These are phyloP conservation scores for Drosophila mayri DNA, from an alignment of 1,140 invertebrate species.

Conservation along the genomic window DNA sequence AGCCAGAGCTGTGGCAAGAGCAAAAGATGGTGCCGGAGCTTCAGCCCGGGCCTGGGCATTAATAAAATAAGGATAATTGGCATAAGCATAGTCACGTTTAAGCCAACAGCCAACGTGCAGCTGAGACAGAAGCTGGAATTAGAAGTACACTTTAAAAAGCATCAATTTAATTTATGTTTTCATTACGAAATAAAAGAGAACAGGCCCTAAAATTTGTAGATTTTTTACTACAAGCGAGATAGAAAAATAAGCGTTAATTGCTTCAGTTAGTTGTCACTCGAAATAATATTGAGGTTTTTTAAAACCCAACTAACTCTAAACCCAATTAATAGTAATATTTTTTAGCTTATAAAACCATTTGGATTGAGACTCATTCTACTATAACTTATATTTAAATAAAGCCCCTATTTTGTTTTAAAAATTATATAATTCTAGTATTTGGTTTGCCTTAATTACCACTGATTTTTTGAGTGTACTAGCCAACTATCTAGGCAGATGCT, in stretches of 20 bases:
- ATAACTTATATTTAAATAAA: background rate
- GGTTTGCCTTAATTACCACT: background rate
- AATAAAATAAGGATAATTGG: constrained; percentile 84
- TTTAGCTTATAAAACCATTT: too few relatives aligned
- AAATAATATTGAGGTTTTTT: background rate
- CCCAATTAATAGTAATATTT: background rate
- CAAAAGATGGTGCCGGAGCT: background rate
- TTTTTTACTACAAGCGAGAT: background rate
- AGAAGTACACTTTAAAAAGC: constrained; percentile 22
- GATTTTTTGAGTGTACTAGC: constrained; percentile 17
- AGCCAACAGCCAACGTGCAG: constrained; percentile 75
- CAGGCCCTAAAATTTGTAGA: rapidly evolving
- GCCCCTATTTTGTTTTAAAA: background rate
- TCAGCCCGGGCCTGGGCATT: constrained; percentile 55
- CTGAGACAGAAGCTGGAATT: constrained; percentile 53
- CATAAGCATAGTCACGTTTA: constrained; percentile 84
- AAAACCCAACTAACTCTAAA: too few relatives aligned
- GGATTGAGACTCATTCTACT: too few relatives aligned
- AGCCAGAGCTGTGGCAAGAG: background rate
- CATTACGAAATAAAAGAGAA: background rate
- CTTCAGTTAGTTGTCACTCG: background rate
- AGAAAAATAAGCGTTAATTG: too few relatives aligned
- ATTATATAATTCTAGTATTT: too few relatives aligned
- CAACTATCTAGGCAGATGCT: constrained; percentile 64
- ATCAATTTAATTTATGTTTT: constrained; percentile 7